phyloP scores from a whole-genome alignment of 2,797 vertebrate genomes.

The Cephalopachus bancanus region DNA sequence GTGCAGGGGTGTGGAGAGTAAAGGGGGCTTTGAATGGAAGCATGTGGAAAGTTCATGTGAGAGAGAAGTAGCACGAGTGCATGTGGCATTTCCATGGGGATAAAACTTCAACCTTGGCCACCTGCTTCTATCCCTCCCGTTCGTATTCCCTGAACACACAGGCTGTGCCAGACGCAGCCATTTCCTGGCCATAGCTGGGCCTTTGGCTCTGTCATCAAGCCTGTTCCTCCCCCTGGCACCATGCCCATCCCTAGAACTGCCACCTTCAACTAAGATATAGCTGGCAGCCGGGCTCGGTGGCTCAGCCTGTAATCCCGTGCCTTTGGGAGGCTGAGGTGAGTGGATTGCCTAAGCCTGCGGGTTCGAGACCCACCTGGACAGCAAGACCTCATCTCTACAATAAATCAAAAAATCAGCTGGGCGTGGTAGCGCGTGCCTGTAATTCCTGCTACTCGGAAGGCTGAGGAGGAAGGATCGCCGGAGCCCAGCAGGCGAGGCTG shows the following conservation, averaged over 20 bases:
- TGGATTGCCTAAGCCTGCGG: too few relatives aligned
- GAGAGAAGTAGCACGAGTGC: background rate
- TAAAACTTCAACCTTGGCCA: background rate
- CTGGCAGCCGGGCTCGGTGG: too few relatives aligned
- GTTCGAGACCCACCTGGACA: too few relatives aligned
- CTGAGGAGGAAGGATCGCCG: too few relatives aligned
- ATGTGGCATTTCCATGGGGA: background rate
- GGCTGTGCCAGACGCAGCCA: background rate
- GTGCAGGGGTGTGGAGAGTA: background rate
- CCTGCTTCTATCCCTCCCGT: background rate
- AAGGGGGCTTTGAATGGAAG: background rate
- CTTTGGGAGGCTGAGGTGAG: too few relatives aligned
- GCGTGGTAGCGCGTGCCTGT: too few relatives aligned
- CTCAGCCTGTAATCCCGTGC: too few relatives aligned
- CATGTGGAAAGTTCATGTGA: background rate
- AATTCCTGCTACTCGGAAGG: too few relatives aligned
- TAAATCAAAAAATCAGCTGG: too few relatives aligned
- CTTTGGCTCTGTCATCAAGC: background rate
- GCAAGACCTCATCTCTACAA: too few relatives aligned
- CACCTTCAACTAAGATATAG: background rate
- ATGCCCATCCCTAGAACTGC: background rate
- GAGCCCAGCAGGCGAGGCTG: too few relatives aligned
- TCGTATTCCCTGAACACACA: background rate
- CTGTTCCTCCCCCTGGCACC: background rate
- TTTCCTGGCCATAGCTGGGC: background rate